Conservation (phyloP, 2,113 vertebrate genomes). For the Alces alces region DNA sequence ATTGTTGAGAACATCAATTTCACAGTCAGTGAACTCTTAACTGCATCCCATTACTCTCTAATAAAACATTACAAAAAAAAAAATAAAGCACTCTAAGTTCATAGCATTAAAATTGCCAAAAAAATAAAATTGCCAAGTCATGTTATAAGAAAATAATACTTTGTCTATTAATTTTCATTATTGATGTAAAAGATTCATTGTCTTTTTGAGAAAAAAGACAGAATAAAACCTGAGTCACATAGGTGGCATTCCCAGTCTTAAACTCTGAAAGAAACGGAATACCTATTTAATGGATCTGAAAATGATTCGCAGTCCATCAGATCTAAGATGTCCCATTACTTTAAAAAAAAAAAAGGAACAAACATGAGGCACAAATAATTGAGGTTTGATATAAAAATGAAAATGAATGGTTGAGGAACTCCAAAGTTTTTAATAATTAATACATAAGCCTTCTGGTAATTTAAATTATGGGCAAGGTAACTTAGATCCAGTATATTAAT, state of each 20-base stretch:
- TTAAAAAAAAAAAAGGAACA: neutral
- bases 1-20: neutral
- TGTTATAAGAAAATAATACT: neutral
- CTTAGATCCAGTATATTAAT: constrained; percentile 46
- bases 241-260: neutral
- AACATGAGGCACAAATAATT: constrained; percentile 6
- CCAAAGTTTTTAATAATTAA: constrained; percentile 53
- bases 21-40: neutral
- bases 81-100: neutral
- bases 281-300: neutral
- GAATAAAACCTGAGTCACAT: neutral
- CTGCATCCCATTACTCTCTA: neutral
- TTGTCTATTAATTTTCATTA: constrained; percentile 1
- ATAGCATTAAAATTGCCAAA: neutral
- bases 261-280: neutral
- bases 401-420: constrained; percentile 17
- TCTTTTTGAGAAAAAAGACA: neutral
- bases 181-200: neutral
- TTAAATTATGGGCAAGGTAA: constrained; percentile 49
- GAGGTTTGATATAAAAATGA: constrained; percentile 38
- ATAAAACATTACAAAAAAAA: neutral
- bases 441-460: constrained; percentile 31
- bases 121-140: neutral
- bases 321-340: neutral
- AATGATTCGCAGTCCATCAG: neutral